phyloP scores from a whole-genome alignment of 1,140 invertebrate genomes.

The Hyphantria cunea region DNA sequence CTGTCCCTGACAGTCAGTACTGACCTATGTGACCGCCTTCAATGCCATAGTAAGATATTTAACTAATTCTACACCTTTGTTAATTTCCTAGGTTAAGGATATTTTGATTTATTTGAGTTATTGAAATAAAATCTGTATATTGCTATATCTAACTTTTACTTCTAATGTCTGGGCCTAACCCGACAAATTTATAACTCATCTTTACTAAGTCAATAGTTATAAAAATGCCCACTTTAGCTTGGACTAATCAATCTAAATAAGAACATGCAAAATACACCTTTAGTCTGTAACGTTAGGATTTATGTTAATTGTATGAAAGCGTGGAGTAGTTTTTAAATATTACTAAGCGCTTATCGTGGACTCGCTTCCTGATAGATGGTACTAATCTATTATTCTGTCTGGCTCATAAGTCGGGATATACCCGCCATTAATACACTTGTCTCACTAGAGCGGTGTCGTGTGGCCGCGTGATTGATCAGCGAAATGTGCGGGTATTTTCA shows the following conservation, averaged over 20 bases:
- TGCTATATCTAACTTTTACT: too few relatives aligned
- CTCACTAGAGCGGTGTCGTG: conserved; percentile 2
- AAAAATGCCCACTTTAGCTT: too few relatives aligned
- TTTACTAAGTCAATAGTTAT: too few relatives aligned
- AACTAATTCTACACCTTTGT: too few relatives aligned
- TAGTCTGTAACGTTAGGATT: conserved; percentile 5
- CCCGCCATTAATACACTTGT: conserved; percentile 27
- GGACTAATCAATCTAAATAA: neutral
- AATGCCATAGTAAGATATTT: too few relatives aligned
- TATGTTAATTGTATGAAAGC: neutral
- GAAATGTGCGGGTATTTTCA: conserved; percentile 19
- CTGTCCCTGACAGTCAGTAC: too few relatives aligned
- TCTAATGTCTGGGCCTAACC: too few relatives aligned
- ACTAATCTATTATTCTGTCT: conserved; percentile 30
- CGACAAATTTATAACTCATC: too few relatives aligned
- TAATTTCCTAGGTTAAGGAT: too few relatives aligned
- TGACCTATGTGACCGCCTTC: too few relatives aligned
- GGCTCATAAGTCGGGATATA: conserved; percentile 26
- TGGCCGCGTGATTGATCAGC: conserved; percentile 18
- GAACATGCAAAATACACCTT: neutral
- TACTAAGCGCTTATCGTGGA: conserved; percentile 20
- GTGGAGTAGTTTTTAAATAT: conserved; percentile 13
- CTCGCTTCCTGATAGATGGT: conserved; percentile 28
- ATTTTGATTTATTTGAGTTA: too few relatives aligned
- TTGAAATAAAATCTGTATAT: too few relatives aligned